Evolutionary conservation across 35 echinoderm and acorn worm species (phyloP), one percentile per base, ranked within the genome.

Genomic region (Lytechinus pictus): DNA sequence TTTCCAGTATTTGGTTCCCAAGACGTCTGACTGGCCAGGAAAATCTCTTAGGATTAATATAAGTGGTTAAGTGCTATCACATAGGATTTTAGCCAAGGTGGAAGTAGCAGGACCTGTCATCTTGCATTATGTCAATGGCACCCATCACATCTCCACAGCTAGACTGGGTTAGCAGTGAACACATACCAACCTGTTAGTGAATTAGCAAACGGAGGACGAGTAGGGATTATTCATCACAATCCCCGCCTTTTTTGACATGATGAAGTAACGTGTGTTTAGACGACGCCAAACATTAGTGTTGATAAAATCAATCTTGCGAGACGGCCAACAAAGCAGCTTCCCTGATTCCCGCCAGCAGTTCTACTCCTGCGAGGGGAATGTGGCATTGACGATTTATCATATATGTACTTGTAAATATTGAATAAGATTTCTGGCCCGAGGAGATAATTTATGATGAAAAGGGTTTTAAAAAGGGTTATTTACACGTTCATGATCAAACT

Each of bases 31-130:
- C 66, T 0, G 21, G 19, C 14, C 66, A 24, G n/a, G 14, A 24
- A 24, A 79, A 79, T 79, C 66, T 79, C 66, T 79, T 79, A 79
- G 21, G 66, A 79, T 79, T 79, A 79, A 79, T 16, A 79, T 79
- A 79, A 79, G 66, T 79, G 66, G 19, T 79, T 79, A 79, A 79
- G 66, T 79, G 66, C 66, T 79, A 79, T 79, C n/a, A 24, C 66
- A 79, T 16, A 24, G 19, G 66, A 24, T n/a, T 79, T 5, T n/a
- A 79, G 33, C 66, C 66, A 79, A 79, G 66, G 66, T 79, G 8
- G 66, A 8, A 7, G 21, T 79, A 16, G 19, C 7, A 16, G n/a
- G 21, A 24, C 66, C 66, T 79, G 66, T 79, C 66, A n/a, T 4
- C 66, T 79, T 19, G 4, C 19, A 79, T 79, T 24, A 79, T 6